A percentile compares a stretch with the other conserved stretches of the same genome.
Conservation (phyloP, 2,113 vertebrate genomes). For the Barbus barbus region DNA sequence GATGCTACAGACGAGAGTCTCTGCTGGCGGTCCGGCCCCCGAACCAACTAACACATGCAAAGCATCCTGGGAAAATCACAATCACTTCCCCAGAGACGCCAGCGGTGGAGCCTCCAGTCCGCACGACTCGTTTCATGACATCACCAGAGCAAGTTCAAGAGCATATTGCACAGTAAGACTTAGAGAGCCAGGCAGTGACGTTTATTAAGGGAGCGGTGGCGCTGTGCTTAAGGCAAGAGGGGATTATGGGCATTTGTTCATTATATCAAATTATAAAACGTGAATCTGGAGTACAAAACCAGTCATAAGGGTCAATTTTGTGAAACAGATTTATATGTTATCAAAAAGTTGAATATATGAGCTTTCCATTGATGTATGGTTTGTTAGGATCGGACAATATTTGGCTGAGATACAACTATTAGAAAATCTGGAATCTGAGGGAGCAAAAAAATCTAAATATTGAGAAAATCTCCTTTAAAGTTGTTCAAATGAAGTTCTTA, state of each 20-base stretch:
- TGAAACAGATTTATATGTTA: no score
- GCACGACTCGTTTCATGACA: conserved; percentile 42
- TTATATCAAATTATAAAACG: no score
- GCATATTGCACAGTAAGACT: conserved; percentile 53
- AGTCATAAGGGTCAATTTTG: no score
- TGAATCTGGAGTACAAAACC: no score
- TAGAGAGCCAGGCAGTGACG: conserved; percentile 49
- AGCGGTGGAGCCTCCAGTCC: background rate
- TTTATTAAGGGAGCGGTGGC: conserved; percentile 26
- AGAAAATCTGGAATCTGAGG: no score
- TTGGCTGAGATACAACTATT: no score
- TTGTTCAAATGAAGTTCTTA: no score
- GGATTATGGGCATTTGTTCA: conserved; percentile 21
- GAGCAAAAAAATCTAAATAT: no score
- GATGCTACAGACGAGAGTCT: conserved; percentile 43
- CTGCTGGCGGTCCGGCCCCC: conserved; percentile 25
- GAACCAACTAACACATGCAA: conserved; percentile 32
- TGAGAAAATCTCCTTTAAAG: no score
- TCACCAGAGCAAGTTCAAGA: background rate
- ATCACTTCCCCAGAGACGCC: conserved; percentile 36
- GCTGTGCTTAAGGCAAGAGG: conserved; percentile 55
- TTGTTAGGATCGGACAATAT: no score
- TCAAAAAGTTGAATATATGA: no score
- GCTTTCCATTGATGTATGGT: no score
- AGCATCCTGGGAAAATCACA: conserved; percentile 18